Conservation (phyloP, 2,888 invertebrate genomes). For the Eristalis pertinax region DNA sequence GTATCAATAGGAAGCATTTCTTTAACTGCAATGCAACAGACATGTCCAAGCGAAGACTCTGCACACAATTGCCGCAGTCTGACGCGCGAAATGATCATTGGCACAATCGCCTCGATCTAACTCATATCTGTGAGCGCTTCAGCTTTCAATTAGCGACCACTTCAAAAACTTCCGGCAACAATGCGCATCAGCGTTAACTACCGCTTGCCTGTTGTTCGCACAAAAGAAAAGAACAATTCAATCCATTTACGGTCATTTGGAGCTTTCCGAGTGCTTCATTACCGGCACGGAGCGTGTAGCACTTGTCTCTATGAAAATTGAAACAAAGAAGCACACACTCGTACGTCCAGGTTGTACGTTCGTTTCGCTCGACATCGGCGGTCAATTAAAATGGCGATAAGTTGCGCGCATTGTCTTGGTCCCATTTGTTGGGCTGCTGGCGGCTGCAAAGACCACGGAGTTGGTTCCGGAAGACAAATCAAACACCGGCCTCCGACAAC, state of each 20-base stretch:
- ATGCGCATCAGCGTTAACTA: not conserved
- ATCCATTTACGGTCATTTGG: not conserved
- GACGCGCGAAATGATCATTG: no score
- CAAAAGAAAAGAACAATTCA: not conserved
- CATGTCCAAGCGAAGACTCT: no score
- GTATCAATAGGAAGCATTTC: no score
- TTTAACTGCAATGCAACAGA: no score
- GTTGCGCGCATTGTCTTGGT: slow-evolving; percentile 30
- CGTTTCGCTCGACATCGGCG: not conserved
- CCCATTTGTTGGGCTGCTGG: slow-evolving; percentile 27
- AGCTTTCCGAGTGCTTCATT: not conserved
- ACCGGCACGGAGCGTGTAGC: not conserved
- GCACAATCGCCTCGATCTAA: not conserved
- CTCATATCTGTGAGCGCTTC: not conserved
- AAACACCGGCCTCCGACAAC: slow-evolving; percentile 34
- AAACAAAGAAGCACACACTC: slow-evolving; percentile 12
- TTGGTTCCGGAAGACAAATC: slow-evolving; percentile 63
- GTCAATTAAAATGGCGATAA: slow-evolving; percentile 33
- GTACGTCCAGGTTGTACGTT: not conserved
- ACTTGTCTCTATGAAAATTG: slow-evolving; percentile 19
- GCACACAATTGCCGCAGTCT: no score
- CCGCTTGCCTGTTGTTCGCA: not conserved
- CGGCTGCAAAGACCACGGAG: slow-evolving; percentile 16
- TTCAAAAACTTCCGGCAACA: not conserved
- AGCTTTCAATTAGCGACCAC: not conserved